Evolutionary conservation across 2,113 vertebrate species (phyloP), one percentile per base, ranked within the genome.

Genomic region (Procavia capensis): DNA sequence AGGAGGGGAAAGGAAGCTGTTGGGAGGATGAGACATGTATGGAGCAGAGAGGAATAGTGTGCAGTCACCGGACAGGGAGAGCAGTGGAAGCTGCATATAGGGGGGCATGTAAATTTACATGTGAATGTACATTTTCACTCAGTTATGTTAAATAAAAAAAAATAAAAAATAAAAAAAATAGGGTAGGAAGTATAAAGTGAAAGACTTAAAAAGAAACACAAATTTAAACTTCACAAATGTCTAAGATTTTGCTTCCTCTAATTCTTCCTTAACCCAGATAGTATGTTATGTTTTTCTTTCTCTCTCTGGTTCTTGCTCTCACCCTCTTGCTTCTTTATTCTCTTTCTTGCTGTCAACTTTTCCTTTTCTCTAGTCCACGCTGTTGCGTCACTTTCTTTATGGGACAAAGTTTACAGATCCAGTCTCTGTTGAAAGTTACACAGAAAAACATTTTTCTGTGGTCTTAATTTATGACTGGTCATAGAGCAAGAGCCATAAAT

Each of bases 201-300:
- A 86, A 36, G 68, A 81, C 47, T 78, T 88, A 78, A 88, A 90
- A 86, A 47, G 86, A 47, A 25, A n/a, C 59, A 85, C 27, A 82
- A 68, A 80, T 91, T 85, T 76, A 76, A 81, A 93, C 79, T 92
- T 92, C 34, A 27, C 66, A 29, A 83, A 39, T 86, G 66, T 8
- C 43, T 85, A 66, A 87, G 36, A 50, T 90, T 79, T 79, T 84
- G 61, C 39, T 54, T 79, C 84, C 47, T 74, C 54, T 39, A 74
- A 59, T 43, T 89, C 41, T 78, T 78, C 36, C 85, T 85, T 27
- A 88, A 47, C 29, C 29, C 39, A 50, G 8, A 34, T 22, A 50
- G 64, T 25, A 78, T 74, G 90, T 74, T 70, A 31, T 64, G 47
- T 19, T 70, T 90, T 63, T 72, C 36, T 59, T n/a, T 63, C 31